Base-by-base conservation (phyloP, 1,140 invertebrate species). In the Meteorus sp. region DNA sequence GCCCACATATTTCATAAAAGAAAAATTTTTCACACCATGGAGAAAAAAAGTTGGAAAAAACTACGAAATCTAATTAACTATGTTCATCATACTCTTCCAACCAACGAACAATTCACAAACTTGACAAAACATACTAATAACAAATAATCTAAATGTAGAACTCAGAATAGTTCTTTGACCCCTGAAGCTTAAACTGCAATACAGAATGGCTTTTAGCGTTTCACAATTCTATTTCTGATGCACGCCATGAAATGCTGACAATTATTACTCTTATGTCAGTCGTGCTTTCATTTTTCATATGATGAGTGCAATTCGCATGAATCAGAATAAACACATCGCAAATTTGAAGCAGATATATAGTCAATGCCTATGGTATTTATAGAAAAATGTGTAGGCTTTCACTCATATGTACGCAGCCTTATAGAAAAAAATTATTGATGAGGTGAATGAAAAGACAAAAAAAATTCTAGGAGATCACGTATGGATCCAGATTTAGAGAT, bases 401-500 rank as follows among this genome's bases (percentile, higher is more conserved):
- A n/a, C n/a, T n/a, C n/a, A n/a, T n/a, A n/a, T n/a, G n/a, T n/a
- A n/a, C n/a, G n/a, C n/a, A n/a, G n/a, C n/a, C n/a, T n/a, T n/a
- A n/a, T n/a, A n/a, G n/a, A n/a, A n/a, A n/a, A n/a, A n/a, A n/a
- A n/a, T n/a, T n/a, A n/a, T n/a, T n/a, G n/a, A n/a, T n/a, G n/a
- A n/a, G n/a, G n/a, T n/a, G n/a, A n/a, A n/a, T n/a, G n/a, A n/a
- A n/a, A 31, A 58, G 56, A 41, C 11, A 56, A 13, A 20, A 7
- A 17, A 60, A 66, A 54, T 81, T 79, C 68, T 80, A 89, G 86
- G 79, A 77, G 74, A 62, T 63, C 76, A 27, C 82, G 81, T 69
- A 71, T 83, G 64, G 85, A 88, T 72, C 81, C 82, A 9, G 82
- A 84, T 19, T 74, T 89, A 70, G 84, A 88, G 64, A 73, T 87